Evolutionary conservation across 2,888 invertebrate genomes (phyloP), one percentile per base, ranked within the genome.

Genomic region (Drosophila formosana): DNA sequence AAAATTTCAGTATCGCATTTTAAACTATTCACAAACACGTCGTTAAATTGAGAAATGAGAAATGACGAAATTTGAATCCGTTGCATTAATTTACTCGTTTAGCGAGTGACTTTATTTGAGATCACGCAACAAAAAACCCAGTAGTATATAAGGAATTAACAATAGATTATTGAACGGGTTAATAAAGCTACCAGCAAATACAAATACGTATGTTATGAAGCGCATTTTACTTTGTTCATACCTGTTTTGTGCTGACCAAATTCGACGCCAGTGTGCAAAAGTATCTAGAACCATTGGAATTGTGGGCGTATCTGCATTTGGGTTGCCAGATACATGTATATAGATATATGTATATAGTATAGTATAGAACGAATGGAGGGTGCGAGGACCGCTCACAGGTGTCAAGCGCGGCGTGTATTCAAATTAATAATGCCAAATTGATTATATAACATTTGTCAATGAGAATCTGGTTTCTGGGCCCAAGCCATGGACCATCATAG

Each of bases 351-450:
- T n/a, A n/a, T 34, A 34, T 34, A 34, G 32, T 34, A 11, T 11
- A 34, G 9, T 34, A 11, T 37, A 37, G 37, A 37, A 37, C n/a
- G 37, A 4, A 5, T 37, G 2, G 11, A 8, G 25, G 61, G 4
- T 51, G 51, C 8, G 49, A 30, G 9, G 55, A 55, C 45, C 58
- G 56, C 66, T 34, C 76, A 67, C 89, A 82, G 88, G 87, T 88
- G 80, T 70, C 76, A 75, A 50, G 39, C 66, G 57, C 57, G 64
- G 25, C 64, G 63, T 69, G 50, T 80, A 83, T 89, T 84, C 76
- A 85, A 88, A 88, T 89, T 89, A 89, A 84, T 84, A 84, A 89
- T 85, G 70, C 83, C 77, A 89, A 85, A 85, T 85, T 85, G 77
- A 85, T 85, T 85, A 72, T 67, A 85, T 69, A 89, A 85, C 84